Base-by-base conservation (phyloP, 1,140 invertebrate species). In the Pseudomyrmex gracilis region DNA sequence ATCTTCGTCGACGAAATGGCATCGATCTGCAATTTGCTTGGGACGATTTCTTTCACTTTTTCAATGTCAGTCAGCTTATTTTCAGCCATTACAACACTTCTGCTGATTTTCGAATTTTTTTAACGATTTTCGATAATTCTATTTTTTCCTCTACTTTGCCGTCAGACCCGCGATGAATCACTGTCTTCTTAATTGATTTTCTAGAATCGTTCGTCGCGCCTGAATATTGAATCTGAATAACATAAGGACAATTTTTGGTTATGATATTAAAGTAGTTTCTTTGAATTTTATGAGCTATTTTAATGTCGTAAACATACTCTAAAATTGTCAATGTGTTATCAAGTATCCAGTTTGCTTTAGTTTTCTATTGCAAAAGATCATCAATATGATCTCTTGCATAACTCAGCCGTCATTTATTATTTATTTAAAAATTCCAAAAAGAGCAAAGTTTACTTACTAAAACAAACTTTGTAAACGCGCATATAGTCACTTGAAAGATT, bases 91-190 rank as follows among this genome's bases (percentile, higher is more conserved):
- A 34, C 63, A 82, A 49, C 60, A 34, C 43, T 64, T 64, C 17
- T 9, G 47, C 5, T 43, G 61, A 83, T 83, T 60, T 58, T 74
- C 24, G 47, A 43, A 51, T 83, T 22, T 55, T 55, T 82, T 64
- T 49, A 77, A 83, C 49, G 58, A 78, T 66, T 77, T 58, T 83
- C 76, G 76, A 80, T 80, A 80, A 80, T 80, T 51, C 73, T 83
- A 77, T 73, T 78, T 66, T 57, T 77, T 24, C 61, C 20, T 78
- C 43, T 57, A 83, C 77, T 76, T 58, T 49, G 12, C 57, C 55
- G 58, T 63, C 49, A 55, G 51, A 66, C 77, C 49, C 57, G 8
- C 34, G 60, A 66, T 47, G 45, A 9, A 45, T 76, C 22, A 5
- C 43, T 24, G 51, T 58, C 76, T 60, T 47, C 17, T n/a, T 5